Evolutionary conservation across 1,140 invertebrate species (phyloP).

Genomic region (Wiebesia pumilae): DNA sequence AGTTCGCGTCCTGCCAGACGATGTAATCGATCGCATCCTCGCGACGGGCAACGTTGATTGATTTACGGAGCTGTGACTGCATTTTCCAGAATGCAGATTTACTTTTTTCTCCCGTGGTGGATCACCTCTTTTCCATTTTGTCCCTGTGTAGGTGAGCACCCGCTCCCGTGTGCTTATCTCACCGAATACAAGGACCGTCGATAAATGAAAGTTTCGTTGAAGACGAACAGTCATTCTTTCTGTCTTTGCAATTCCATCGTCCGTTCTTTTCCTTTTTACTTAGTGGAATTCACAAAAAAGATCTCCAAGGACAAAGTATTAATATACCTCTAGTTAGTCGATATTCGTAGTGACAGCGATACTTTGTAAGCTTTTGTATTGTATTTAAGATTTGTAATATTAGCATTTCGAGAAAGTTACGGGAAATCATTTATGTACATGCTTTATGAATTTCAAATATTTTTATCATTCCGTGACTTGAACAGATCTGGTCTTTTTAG

Average conservation of each 20-base stretch:
- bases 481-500: too few species aligned
- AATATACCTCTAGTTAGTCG: constrained; percentile 15
- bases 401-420: not conserved
- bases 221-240: not conserved
- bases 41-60: constrained; percentile 36
- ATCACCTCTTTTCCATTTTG: constrained; percentile 43
- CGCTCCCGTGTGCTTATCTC: constrained; percentile 20
- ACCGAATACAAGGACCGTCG: constrained; percentile 29
- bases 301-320: constrained; percentile 33
- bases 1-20: not conserved
- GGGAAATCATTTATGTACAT: too few species aligned
- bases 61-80: constrained; percentile 39
- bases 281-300: constrained; percentile 18
- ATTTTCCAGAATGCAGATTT: constrained; percentile 47
- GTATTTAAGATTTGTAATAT: not conserved
- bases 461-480: too few species aligned
- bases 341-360: not conserved
- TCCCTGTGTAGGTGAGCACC: not conserved
- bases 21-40: constrained; percentile 43
- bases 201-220: constrained; percentile 43
- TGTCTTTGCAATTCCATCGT: constrained; percentile 10
- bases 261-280: not conserved
- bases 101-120: not conserved
- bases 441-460: too few species aligned
- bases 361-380: not conserved